Conservation (phyloP, 2,797 vertebrate genomes). For the Enoplosus armatus region DNA sequence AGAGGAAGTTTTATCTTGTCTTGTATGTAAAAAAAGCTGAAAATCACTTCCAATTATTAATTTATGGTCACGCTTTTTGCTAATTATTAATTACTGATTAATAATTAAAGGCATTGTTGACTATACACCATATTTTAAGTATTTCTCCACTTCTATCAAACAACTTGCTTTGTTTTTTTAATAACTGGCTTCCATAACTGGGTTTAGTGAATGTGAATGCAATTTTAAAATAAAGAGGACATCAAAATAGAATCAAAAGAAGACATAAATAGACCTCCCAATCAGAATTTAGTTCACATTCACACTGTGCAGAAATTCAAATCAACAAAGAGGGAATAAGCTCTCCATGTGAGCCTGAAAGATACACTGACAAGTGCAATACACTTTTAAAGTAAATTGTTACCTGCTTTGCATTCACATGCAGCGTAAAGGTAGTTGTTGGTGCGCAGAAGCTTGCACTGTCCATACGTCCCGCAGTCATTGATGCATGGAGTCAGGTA, state of each 20-base stretch:
- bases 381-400: neutral
- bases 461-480: constrained; percentile 96
- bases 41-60: constrained; percentile 51
- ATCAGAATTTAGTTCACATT: constrained; percentile 23
- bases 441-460: constrained; percentile 98
- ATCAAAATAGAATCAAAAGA: constrained; percentile 29
- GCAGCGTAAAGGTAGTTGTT: constrained; percentile 98
- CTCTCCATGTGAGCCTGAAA: neutral
- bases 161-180: constrained; percentile 19
- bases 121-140: constrained; percentile 18
- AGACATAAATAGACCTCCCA: constrained; percentile 11
- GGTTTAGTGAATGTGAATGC: neutral
- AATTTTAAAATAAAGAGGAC: constrained; percentile 16
- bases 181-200: neutral
- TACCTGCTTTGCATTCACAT: constrained; percentile 99
- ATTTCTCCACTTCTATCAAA: constrained; percentile 23
- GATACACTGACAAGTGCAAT: neutral
- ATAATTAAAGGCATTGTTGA: constrained; percentile 46
- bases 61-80: constrained; percentile 35
- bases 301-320: constrained; percentile 8
- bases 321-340: constrained; percentile 6
- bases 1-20: constrained; percentile 53
- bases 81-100: constrained; percentile 53
- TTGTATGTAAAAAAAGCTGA: constrained; percentile 26
- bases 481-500: constrained; percentile 98